A percentile compares a stretch with the other conserved stretches of the same genome.
Conservation (phyloP, 2,888 invertebrate genomes). For the Hartigia nigra region DNA sequence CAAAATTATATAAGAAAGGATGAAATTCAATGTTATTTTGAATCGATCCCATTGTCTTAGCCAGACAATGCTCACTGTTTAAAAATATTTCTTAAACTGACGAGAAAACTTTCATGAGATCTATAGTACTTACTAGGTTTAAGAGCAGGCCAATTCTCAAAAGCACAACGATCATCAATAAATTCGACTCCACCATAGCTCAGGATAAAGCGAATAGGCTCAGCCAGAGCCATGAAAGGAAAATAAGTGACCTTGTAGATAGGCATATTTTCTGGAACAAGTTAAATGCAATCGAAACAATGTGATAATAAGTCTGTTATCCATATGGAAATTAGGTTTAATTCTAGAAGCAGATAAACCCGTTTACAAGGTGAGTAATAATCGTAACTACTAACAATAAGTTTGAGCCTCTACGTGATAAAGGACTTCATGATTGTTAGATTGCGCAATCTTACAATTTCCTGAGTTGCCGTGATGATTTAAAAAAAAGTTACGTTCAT, state of each 20-base stretch:
- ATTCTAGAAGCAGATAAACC: too few relatives aligned
- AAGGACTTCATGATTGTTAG: too few relatives aligned
- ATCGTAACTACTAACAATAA: too few relatives aligned
- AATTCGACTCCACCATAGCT: constrained; percentile 61
- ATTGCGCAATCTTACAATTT: too few relatives aligned
- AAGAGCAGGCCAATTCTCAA: constrained; percentile 51
- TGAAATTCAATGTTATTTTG: too few relatives aligned
- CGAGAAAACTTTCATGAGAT: background rate
- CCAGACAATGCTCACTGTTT: background rate
- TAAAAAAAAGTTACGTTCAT: too few relatives aligned
- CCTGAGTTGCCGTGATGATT: too few relatives aligned
- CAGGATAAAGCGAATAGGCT: constrained; percentile 64
- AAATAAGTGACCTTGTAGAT: constrained; percentile 64
- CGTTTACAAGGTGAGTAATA: too few relatives aligned
- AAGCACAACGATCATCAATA: constrained; percentile 60
- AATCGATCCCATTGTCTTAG: background rate
- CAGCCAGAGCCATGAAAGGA: constrained; percentile 59
- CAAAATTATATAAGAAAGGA: background rate
- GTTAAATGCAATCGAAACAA: background rate
- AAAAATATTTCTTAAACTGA: background rate
- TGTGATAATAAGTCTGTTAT: too few relatives aligned
- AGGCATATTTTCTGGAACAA: constrained; percentile 33
- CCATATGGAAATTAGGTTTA: too few relatives aligned
- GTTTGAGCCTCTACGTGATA: too few relatives aligned
- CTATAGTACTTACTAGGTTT: constrained; percentile 48